Evolutionary conservation across 2,113 vertebrate genomes (phyloP), one percentile per base, ranked within the genome.

Genomic region (Sarotherodon lohbergeri): DNA sequence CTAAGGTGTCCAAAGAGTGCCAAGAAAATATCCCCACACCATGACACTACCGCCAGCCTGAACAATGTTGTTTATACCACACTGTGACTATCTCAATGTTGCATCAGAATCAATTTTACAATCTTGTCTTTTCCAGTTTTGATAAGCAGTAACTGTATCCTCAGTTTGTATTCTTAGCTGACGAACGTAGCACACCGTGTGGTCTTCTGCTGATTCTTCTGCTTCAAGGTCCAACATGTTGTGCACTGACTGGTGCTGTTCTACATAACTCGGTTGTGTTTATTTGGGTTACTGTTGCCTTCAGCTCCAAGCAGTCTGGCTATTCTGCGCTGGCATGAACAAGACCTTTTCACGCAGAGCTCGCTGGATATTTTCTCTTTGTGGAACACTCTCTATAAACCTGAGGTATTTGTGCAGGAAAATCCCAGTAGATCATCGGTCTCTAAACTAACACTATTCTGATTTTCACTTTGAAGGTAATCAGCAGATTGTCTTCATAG

Each of bases 151-250:
- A 41, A 68, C 6, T 41, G 19, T 68, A 68, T 39, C 34, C 63
- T 68, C 7, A 0, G 34, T 68, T 41, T 41, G 19, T 68, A 3
- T 13, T 68, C 34, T 39, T 66, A 66, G 3, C 61, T 66, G 32
- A 66, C 34, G 6, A 39, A 7, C 1, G 2, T 39, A n/a, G 61
- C 34, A 39, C 34, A 4, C 4, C 0, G 1, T 0, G 61, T 8
- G 61, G 34, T 66, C n/a, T 66, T 66, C 34, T 66, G 10, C 34
- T 13, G 34, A 36, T 68, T 0, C 34, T 39, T 68, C 34, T 8
- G 34, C 32, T 22, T 22, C 61, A 39, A 39, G 10, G 34, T 39
- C 10, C 34, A 36, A 36, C 61, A 36, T 36, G 61, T 66, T 0
- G 32, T 66, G 61, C 61, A 66, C 6, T n/a, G 32, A 66, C 17